Percentiles rank a stretch among this genome's conserved stretches.
Conservation (phyloP, 1,140 invertebrate genomes). For the Phocides pigmalion region DNA sequence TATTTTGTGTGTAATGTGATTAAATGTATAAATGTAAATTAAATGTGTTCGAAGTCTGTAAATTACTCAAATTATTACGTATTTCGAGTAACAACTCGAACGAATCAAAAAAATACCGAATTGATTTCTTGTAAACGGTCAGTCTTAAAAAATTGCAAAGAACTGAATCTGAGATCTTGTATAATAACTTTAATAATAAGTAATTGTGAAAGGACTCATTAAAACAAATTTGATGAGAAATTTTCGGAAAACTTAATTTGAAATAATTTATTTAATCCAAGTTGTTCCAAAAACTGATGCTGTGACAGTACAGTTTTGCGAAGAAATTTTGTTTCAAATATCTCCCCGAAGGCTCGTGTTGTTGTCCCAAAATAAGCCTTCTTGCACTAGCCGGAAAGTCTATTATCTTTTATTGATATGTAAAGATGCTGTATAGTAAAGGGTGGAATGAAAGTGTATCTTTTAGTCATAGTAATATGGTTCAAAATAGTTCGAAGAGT, state of each 20-base stretch:
- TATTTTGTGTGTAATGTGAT: too few relatives aligned
- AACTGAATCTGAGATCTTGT: not conserved
- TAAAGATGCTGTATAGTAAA: conserved; percentile 39
- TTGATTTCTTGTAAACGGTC: not conserved
- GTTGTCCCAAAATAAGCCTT: conserved; percentile 55
- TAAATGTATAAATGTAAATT: too few relatives aligned
- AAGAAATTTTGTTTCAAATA: conserved; percentile 60
- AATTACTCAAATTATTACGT: too few relatives aligned
- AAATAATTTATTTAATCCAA: conserved; percentile 71
- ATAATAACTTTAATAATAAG: conserved; percentile 40
- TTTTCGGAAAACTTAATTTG: conserved; percentile 52
- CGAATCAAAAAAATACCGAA: too few relatives aligned
- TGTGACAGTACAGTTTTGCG: conserved; percentile 61
- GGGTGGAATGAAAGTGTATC: conserved; percentile 36
- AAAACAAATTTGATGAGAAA: conserved; percentile 54
- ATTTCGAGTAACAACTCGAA: too few relatives aligned
- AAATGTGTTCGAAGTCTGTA: too few relatives aligned
- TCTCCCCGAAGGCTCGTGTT: conserved; percentile 37
- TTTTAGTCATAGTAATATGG: conserved; percentile 27
- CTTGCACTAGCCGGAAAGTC: conserved; percentile 46
- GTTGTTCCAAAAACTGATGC: conserved; percentile 65
- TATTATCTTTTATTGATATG: conserved; percentile 60
- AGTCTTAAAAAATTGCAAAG: not conserved
- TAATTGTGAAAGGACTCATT: conserved; percentile 47
- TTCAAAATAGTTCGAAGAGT: conserved; percentile 32